Percentiles rank a stretch among this genome's conserved stretches.
These are phyloP conservation scores for Encarsia formosa DNA, from an alignment of 2,888 invertebrate species.

Conservation along the genomic window DNA sequence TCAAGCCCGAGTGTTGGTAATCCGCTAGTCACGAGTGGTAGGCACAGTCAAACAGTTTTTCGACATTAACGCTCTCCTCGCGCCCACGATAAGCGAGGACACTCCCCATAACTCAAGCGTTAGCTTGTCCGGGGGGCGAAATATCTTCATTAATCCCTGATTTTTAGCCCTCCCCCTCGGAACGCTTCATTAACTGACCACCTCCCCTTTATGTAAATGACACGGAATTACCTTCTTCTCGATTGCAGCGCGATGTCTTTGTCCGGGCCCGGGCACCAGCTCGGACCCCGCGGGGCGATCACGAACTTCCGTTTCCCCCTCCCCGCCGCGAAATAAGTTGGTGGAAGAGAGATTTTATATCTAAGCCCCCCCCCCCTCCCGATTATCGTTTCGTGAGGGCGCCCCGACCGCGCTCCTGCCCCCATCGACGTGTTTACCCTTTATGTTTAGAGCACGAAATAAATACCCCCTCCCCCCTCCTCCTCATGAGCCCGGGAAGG, in stretches of 20 bases:
- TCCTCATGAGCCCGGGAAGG: slow-evolving; percentile 16
- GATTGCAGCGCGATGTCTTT: slow-evolving; percentile 16
- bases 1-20: no score
- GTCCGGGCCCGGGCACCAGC: neutral
- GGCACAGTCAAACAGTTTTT: no score
- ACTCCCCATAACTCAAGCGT: no score
- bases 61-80: no score
- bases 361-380: no score
- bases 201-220: slow-evolving; percentile 11
- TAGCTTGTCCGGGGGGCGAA: no score
- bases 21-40: no score
- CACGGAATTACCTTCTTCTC: neutral
- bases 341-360: neutral
- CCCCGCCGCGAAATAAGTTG: neutral
- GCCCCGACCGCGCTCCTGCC: slow-evolving; percentile 34
- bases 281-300: slow-evolving; percentile 19
- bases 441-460: slow-evolving; percentile 26
- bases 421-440: slow-evolving; percentile 28
- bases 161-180: neutral
- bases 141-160: neutral
- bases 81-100: no score
- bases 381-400: slow-evolving; percentile 18
- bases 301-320: slow-evolving; percentile 23
- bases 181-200: slow-evolving; percentile 1
- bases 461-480: slow-evolving; percentile 7